Conservation (phyloP, 2,888 invertebrate species). For the Drosophila maculinotata region DNA sequence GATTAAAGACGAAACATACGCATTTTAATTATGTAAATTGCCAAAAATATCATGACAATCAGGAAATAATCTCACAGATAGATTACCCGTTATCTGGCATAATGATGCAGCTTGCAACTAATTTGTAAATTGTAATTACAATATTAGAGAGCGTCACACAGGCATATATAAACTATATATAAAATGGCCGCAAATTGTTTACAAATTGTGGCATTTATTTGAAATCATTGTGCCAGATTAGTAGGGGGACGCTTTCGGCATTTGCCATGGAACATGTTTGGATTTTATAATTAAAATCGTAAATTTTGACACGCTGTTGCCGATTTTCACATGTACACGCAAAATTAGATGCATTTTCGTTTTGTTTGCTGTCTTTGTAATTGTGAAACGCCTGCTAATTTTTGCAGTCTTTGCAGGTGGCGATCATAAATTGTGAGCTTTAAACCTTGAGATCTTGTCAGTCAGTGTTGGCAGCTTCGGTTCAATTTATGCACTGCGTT, state of each 20-base stretch:
- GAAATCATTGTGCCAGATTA: slow-evolving; percentile 38
- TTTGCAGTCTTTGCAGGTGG: slow-evolving; percentile 22
- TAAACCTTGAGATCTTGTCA: slow-evolving; percentile 3
- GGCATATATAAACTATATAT: slow-evolving; percentile 8
- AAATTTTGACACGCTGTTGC: slow-evolving; percentile 19
- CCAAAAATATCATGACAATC: slow-evolving; percentile 54
- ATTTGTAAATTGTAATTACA: slow-evolving; percentile 59
- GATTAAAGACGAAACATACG: slow-evolving; percentile 39
- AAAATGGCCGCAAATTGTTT: slow-evolving; percentile 67
- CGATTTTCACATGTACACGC: slow-evolving; percentile 17
- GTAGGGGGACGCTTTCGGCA: slow-evolving; percentile 8
- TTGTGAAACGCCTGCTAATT: not conserved
- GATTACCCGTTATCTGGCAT: slow-evolving; percentile 46
- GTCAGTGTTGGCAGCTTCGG: not conserved
- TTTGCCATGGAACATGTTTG: slow-evolving; percentile 17
- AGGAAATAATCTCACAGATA: slow-evolving; percentile 43
- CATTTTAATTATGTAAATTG: slow-evolving; percentile 74
- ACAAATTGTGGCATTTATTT: slow-evolving; percentile 65
- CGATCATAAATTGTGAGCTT: slow-evolving; percentile 22
- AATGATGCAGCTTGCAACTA: slow-evolving; percentile 31
- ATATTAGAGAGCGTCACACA: slow-evolving; percentile 30
- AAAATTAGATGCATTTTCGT: slow-evolving; percentile 11
- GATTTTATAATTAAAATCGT: slow-evolving; percentile 19
- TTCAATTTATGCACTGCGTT: not conserved
- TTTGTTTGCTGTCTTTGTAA: not conserved